Conservation (phyloP, 2,797 vertebrate species). For the Micrastur ruficollis region DNA sequence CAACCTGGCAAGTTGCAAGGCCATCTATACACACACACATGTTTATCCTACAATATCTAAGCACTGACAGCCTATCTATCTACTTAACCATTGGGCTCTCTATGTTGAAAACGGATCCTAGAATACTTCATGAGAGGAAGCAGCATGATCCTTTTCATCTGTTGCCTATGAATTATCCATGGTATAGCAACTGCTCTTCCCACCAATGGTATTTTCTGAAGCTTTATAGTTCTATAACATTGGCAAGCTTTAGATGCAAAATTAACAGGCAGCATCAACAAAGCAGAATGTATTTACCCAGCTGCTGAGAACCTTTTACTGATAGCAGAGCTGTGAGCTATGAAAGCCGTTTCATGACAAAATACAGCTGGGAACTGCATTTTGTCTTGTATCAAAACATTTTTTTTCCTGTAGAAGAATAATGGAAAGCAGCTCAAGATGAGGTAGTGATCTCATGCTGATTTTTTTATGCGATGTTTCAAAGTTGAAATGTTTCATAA, state of each 20-base stretch:
- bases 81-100: neutral
- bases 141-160: neutral
- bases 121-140: neutral
- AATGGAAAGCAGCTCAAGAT: constrained; percentile 25
- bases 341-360: constrained; percentile 37
- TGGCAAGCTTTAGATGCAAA: constrained; percentile 19
- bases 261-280: constrained; percentile 32
- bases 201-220: constrained; percentile 7
- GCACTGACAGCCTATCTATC: neutral
- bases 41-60: neutral
- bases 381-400: constrained; percentile 20
- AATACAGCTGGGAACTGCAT: constrained; percentile 30
- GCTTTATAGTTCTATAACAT: neutral
- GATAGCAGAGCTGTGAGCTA: neutral
- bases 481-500: neutral
- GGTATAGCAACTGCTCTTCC: neutral
- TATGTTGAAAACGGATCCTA: neutral
- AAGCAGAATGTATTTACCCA: constrained; percentile 46
- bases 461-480: neutral
- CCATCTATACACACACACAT: neutral
- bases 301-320: constrained; percentile 13
- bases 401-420: neutral
- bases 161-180: constrained; percentile 11
- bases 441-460: neutral
- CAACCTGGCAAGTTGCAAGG: neutral